Conservation (phyloP, 2,888 invertebrate genomes). For the Cephus nigrinus region DNA sequence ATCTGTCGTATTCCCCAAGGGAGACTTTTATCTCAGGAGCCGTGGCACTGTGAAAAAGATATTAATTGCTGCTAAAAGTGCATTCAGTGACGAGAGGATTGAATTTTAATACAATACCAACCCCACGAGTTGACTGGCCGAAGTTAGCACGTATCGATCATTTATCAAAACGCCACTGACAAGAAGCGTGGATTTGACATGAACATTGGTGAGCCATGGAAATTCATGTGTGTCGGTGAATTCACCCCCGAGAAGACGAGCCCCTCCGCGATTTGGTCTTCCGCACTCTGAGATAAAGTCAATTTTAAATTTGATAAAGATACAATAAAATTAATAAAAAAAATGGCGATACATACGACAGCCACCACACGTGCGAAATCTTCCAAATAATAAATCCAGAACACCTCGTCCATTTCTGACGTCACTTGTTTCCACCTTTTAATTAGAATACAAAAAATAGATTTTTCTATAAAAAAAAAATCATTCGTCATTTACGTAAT, state of each 20-base stretch:
- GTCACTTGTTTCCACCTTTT: constrained; percentile 7
- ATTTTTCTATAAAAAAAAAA: constrained; percentile 9
- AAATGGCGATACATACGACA: constrained; percentile 49
- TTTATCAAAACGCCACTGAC: constrained; percentile 70
- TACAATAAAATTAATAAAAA: background rate
- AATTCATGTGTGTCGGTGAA: constrained; percentile 68
- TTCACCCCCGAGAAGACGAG: constrained; percentile 68
- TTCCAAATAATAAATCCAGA: constrained; percentile 52
- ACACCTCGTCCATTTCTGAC: constrained; percentile 46
- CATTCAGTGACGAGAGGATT: background rate
- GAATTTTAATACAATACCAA: constrained; percentile 41
- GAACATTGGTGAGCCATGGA: constrained; percentile 70
- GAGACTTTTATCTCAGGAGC: constrained; percentile 68
- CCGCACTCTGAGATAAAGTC: constrained; percentile 63
- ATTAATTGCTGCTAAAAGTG: background rate
- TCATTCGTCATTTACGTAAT: background rate
- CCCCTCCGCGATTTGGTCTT: constrained; percentile 65
- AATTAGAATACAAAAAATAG: background rate
- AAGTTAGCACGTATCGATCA: constrained; percentile 71
- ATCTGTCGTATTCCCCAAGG: constrained; percentile 70
- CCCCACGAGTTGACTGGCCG: constrained; percentile 69
- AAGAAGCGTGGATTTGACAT: constrained; percentile 58
- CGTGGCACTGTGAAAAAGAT: constrained; percentile 39
- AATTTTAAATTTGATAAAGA: constrained; percentile 3
- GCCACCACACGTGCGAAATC: constrained; percentile 51